Evolutionary conservation across 2,113 vertebrate species (phyloP).

Genomic region (Platanista minor): DNA sequence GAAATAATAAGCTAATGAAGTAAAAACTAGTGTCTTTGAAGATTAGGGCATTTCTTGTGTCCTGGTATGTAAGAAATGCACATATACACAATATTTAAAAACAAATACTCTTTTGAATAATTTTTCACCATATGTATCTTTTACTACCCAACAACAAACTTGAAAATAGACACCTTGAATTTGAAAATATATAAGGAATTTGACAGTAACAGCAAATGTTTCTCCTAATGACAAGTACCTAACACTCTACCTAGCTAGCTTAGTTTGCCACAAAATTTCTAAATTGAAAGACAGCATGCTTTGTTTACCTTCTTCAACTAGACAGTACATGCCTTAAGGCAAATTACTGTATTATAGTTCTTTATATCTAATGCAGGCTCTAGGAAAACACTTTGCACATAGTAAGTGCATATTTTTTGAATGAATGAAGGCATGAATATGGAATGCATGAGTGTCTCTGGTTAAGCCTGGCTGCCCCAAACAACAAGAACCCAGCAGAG

Average conservation of each 20-base stretch:
- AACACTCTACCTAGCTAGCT: not conserved
- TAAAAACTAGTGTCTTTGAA: slow-evolving; percentile 15
- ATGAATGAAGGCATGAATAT: not conserved
- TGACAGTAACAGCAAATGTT: not conserved
- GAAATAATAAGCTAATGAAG: not conserved
- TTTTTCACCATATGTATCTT: not conserved
- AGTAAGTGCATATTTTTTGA: not conserved
- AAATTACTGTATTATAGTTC: not conserved
- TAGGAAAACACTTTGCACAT: not conserved
- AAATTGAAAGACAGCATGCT: not conserved
- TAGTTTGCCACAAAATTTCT: slow-evolving; percentile 6
- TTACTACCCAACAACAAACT: not conserved
- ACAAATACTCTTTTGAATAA: not conserved
- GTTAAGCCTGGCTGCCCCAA: not conserved
- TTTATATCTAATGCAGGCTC: not conserved
- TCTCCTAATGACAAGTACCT: not conserved
- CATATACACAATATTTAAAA: not conserved
- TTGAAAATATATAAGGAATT: not conserved
- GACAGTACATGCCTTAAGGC: not conserved
- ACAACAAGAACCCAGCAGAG: not conserved
- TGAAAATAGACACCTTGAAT: not conserved
- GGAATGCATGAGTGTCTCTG: not conserved
- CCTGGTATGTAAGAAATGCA: not conserved
- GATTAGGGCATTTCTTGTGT: not conserved
- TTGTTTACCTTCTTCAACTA: not conserved